Evolutionary conservation across 2,797 vertebrate species (phyloP), one percentile per base, ranked within the genome.

Genomic region (Etheostoma perlongum): DNA sequence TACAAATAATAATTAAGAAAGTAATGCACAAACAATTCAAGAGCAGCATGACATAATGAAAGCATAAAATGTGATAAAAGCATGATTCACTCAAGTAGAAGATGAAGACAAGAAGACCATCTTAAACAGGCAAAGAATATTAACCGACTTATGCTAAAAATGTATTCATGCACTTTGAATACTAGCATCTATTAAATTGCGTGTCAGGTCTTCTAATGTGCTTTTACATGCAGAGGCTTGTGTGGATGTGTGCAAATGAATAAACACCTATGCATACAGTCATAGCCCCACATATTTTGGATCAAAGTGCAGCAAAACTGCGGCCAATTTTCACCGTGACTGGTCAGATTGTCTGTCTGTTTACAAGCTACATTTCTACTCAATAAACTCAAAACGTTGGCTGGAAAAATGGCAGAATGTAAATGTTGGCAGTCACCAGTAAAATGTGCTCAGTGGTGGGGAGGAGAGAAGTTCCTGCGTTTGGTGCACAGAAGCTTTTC

Each of bases 391-490:
- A 8, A 73, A 40, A n/a, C 5, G 57, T 30, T 23, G 60, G 64
- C 70, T 8, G 21, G 46, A 53, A 5, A 72, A 76, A 67, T 12
- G 21, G 23, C 19, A 21, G 65, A 76, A 76, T 49, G 53, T 33
- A 40, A 58, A 72, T 30, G 73, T 47, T 74, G 68, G 65, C 72
- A 19, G 67, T 55, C 40, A 4, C 30, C 21, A 13, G 59, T 57
- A 5, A 69, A 68, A 40, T 44, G 65, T 49, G 72, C 72, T 76
- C 30, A 23, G 42, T 14, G 15, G 12, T n/a, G 18, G 27, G 1
- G 4, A 21, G 11, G 6, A 19, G 16, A 18, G 21, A 11, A 49
- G 64, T 68, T 76, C 58, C 75, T 52, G 65, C 30, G 5, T 40
- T 33, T n/a, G 42, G 62, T 55, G 67, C 33, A n/a, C 67, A 42